These are phyloP conservation scores for Sylvia borin DNA, from an alignment of 2,797 vertebrate species.

Conservation along the genomic window DNA sequence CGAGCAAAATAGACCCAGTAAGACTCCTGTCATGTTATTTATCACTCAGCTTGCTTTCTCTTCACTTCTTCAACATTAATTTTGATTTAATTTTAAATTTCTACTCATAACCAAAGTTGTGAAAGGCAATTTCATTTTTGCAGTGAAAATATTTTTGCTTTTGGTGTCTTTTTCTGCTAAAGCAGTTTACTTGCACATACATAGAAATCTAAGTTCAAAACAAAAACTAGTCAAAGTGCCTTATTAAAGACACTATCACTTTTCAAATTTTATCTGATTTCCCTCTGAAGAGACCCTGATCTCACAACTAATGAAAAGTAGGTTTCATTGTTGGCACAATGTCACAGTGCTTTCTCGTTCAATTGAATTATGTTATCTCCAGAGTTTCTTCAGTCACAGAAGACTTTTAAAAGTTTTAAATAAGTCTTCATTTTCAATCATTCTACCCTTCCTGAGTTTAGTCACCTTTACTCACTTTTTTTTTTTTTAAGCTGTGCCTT, in stretches of 20 bases:
- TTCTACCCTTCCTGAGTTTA: background rate
- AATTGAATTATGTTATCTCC: background rate
- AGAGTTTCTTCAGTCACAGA: background rate
- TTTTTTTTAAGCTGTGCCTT: background rate
- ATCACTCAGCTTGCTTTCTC: background rate
- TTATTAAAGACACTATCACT: background rate
- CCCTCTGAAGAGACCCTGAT: background rate
- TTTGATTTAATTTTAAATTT: background rate
- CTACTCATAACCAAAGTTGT: accelerated
- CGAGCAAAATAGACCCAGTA: background rate
- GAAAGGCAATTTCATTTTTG: background rate
- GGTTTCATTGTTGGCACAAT: background rate
- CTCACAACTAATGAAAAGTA: background rate
- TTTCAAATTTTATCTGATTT: background rate
- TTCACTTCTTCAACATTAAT: background rate
- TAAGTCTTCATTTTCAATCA: background rate
- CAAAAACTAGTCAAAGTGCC: background rate
- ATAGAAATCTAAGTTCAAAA: background rate
- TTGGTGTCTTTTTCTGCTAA: background rate
- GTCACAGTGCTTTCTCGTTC: background rate
- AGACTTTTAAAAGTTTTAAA: background rate
- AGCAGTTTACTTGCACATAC: background rate
- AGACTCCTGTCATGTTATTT: background rate
- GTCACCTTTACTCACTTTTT: background rate
- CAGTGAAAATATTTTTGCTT: background rate